A percentile compares a stretch with the other conserved stretches of the same genome.
These are phyloP conservation scores for Macrosteles quadrilineatus DNA, from an alignment of 1,140 invertebrate genomes.

Conservation along the genomic window DNA sequence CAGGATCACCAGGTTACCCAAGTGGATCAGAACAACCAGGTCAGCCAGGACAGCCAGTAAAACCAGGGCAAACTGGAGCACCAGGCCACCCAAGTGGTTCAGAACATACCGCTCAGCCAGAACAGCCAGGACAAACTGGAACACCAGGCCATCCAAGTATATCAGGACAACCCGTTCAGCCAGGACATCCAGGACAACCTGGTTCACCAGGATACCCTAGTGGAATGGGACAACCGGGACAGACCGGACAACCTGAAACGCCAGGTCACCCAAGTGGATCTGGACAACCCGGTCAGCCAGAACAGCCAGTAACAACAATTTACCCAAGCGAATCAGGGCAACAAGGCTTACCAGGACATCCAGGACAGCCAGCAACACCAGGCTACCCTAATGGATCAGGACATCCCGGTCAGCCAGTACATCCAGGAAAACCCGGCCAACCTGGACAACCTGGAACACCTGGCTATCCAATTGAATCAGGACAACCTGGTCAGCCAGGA, in stretches of 20 bases:
- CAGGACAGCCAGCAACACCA: conserved; percentile 41
- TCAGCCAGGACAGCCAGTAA: conserved; percentile 40
- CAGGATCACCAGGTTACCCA: conserved; percentile 37
- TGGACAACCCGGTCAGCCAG: conserved; percentile 37
- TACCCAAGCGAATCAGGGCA: conserved; percentile 41
- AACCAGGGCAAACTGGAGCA: conserved; percentile 38
- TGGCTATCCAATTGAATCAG: conserved; percentile 38
- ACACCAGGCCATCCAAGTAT: conserved; percentile 38
- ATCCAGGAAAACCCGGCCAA: conserved; percentile 33
- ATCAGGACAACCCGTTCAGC: conserved; percentile 36
- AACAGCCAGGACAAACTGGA: conserved; percentile 33
- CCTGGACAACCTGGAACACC: conserved; percentile 41
- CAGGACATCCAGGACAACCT: conserved; percentile 39
- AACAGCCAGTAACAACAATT: conserved; percentile 33
- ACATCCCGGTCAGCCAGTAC: conserved; percentile 38
- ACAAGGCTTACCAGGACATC: conserved; percentile 39
- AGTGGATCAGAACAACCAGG: conserved; percentile 30
- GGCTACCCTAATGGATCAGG: conserved; percentile 39
- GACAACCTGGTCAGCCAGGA: conserved; percentile 42
- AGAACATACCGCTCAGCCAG: conserved; percentile 37
- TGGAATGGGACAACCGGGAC: conserved; percentile 36
- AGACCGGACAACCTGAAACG: conserved; percentile 22
- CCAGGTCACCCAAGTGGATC: conserved; percentile 35
- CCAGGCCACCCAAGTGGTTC: conserved; percentile 34
- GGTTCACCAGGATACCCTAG: conserved; percentile 39